A percentile compares a stretch with the other conserved stretches of the same genome.
Conservation (phyloP, 30 jellyfish, hydroid and myxozoan genomes). For the Aurelia coerulea region DNA sequence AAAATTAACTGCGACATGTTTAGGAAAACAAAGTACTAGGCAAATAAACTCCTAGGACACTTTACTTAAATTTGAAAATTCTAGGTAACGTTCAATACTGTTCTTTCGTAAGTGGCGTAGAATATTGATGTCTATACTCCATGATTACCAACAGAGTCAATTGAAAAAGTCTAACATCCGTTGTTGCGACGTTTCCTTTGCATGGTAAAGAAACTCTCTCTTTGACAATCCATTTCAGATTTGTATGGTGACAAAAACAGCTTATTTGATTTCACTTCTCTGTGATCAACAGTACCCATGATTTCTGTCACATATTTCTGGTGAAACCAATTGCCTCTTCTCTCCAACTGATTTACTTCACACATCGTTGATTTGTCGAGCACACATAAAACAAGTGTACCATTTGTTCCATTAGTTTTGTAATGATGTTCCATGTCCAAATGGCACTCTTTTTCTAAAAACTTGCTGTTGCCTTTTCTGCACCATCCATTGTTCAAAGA, state of each 20-base stretch:
- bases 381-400: not conserved
- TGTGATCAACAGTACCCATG: conserved; percentile 6
- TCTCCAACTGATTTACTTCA: not conserved
- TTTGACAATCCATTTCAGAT: not conserved
- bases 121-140: too few species aligned
- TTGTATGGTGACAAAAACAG: conserved; percentile 20
- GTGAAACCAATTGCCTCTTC: conserved; percentile 17
- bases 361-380: conserved; percentile 21
- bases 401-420: not conserved
- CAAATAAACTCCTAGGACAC: too few species aligned
- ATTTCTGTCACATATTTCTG: not conserved
- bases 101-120: too few species aligned
- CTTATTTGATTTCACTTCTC: not conserved
- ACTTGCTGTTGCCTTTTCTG: not conserved
- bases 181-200: too few species aligned
- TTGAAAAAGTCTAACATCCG: too few species aligned
- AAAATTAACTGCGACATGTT: too few species aligned
- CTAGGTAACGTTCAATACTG: too few species aligned
- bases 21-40: too few species aligned
- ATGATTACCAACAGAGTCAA: too few species aligned
- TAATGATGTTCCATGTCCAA: not conserved
- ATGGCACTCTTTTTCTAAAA: conserved; percentile 9
- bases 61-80: too few species aligned
- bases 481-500: conserved; percentile 52
- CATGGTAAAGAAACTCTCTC: too few species aligned